These are phyloP conservation scores for Mormyrus lacerda DNA, from an alignment of 2,113 vertebrate genomes.

Conservation along the genomic window DNA sequence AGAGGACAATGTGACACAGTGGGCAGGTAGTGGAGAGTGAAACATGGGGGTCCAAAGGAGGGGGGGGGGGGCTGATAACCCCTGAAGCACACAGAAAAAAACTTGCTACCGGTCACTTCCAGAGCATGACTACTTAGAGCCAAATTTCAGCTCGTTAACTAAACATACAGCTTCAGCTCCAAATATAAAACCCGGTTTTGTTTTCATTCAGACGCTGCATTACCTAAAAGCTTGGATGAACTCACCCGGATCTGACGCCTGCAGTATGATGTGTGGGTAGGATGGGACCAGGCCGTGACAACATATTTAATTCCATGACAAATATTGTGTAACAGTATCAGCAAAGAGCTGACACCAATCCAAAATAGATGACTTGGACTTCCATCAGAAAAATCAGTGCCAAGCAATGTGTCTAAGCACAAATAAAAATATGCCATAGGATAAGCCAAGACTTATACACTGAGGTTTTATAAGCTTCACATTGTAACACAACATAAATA, in stretches of 20 bases:
- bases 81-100: background rate
- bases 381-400: background rate
- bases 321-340: background rate
- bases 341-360: background rate
- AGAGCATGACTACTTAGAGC: background rate
- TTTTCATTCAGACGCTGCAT: background rate
- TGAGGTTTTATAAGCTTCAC: background rate
- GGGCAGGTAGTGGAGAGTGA: background rate
- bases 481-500: slow-evolving; percentile 1
- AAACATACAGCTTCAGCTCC: background rate
- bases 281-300: background rate
- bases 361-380: slow-evolving; percentile 7
- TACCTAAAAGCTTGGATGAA: background rate
- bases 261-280: background rate
- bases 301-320: slow-evolving; percentile 7
- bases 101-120: background rate
- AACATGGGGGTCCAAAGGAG: background rate
- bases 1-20: background rate
- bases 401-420: background rate
- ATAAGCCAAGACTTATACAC: background rate
- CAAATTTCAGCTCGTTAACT: background rate
- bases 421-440: background rate
- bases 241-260: background rate
- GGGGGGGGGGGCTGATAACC: background rate
- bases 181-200: background rate